Percentiles rank a stretch among this genome's conserved stretches.
phyloP scores from a whole-genome alignment of 1,140 invertebrate species.

The Drosophila albomicans region DNA sequence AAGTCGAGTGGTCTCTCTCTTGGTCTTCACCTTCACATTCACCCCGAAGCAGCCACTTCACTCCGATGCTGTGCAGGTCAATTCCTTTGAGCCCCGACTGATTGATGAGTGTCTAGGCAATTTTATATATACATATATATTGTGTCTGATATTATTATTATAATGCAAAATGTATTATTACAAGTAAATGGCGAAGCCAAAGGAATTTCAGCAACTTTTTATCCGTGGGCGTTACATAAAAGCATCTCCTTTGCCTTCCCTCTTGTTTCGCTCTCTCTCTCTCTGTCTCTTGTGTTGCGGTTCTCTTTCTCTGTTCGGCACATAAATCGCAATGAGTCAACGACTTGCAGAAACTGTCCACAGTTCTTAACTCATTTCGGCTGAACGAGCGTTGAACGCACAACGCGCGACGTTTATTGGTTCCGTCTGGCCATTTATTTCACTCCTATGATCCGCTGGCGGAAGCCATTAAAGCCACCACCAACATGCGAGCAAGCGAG shows the following conservation, averaged over 20 bases:
- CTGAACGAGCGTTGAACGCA: slow-evolving; percentile 67
- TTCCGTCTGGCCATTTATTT: slow-evolving; percentile 84
- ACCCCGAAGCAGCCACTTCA: slow-evolving; percentile 41
- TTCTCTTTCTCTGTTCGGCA: slow-evolving; percentile 8
- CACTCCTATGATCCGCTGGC: slow-evolving; percentile 84
- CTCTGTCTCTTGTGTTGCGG: neutral
- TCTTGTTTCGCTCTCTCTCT: slow-evolving; percentile 4
- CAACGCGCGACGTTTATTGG: slow-evolving; percentile 83
- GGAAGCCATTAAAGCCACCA: slow-evolving; percentile 84
- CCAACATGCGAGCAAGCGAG: slow-evolving; percentile 41
- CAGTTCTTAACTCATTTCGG: slow-evolving; percentile 81
- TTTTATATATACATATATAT: slow-evolving; percentile 61
- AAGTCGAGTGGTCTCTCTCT: slow-evolving; percentile 32
- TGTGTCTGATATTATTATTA: slow-evolving; percentile 69
- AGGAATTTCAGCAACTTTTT: slow-evolving; percentile 53
- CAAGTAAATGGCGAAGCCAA: slow-evolving; percentile 41
- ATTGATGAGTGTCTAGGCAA: slow-evolving; percentile 80
- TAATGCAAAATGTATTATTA: slow-evolving; percentile 80
- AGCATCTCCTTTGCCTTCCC: slow-evolving; percentile 5
- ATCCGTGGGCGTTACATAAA: slow-evolving; percentile 30
- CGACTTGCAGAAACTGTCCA: slow-evolving; percentile 72
- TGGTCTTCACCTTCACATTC: slow-evolving; percentile 41
- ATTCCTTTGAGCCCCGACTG: slow-evolving; percentile 69
- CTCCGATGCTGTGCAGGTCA: slow-evolving; percentile 55
- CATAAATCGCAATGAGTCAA: slow-evolving; percentile 72